Evolutionary conservation across 2,888 invertebrate genomes (phyloP).

Genomic region (Mechanitis messenoides): DNA sequence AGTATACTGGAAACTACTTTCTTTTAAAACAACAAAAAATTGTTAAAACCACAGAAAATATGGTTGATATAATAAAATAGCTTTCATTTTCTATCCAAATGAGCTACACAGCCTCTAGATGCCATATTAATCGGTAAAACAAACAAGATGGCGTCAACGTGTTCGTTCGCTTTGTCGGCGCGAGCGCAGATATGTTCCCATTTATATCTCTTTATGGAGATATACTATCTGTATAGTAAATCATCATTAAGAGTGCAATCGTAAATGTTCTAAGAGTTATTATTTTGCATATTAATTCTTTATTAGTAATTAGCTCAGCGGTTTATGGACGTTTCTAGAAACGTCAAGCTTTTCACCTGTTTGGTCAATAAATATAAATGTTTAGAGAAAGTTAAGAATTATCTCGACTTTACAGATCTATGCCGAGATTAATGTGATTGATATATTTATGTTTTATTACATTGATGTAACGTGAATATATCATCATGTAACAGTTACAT

Average conservation of each 20-base stretch:
- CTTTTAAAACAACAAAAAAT: background rate
- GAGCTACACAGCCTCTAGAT: constrained; percentile 16
- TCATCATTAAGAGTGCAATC: constrained; percentile 35
- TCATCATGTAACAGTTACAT: too few species aligned
- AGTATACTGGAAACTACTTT: too few species aligned
- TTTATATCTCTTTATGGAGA: constrained; percentile 37
- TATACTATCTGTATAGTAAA: constrained; percentile 36
- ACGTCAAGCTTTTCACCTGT: constrained; percentile 13
- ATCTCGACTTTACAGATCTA: background rate
- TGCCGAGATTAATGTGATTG: background rate
- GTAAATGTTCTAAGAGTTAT: constrained; percentile 24
- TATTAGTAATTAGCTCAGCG: constrained; percentile 26
- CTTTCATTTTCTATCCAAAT: constrained; percentile 24
- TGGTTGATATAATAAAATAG: constrained; percentile 20
- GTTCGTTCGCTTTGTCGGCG: constrained; percentile 39
- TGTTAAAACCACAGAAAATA: constrained; percentile 7
- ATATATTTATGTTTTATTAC: background rate
- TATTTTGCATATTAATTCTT: constrained; percentile 31
- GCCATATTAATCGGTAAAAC: constrained; percentile 39
- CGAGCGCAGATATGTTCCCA: constrained; percentile 36
- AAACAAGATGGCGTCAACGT: constrained; percentile 39
- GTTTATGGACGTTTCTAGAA: constrained; percentile 25
- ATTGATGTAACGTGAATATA: background rate
- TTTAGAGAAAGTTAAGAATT: constrained; percentile 18
- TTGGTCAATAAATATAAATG: constrained; percentile 13